These are phyloP conservation scores for Coracopsis vasa DNA, from an alignment of 2,113 vertebrate species.

Conservation along the genomic window DNA sequence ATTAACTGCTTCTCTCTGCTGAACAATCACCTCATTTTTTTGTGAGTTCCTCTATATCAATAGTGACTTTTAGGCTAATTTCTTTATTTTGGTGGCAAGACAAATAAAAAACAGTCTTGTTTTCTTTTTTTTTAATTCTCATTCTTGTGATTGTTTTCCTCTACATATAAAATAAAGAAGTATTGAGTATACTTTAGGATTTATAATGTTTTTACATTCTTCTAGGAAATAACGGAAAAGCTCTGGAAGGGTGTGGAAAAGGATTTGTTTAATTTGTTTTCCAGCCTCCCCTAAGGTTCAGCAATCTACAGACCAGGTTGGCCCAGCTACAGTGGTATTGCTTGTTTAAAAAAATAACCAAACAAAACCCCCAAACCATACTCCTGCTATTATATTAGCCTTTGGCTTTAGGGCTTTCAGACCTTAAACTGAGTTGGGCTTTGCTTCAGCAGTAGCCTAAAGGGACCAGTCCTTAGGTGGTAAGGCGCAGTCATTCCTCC, in stretches of 20 bases:
- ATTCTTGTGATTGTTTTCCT: not conserved
- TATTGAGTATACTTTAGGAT: not conserved
- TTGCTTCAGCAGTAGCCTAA: not conserved
- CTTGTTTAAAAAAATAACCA: not conserved
- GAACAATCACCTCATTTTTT: conserved; percentile 29
- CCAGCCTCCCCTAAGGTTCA: not conserved
- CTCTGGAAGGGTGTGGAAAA: not conserved
- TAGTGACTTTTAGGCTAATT: conserved; percentile 3
- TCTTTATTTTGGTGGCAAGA: conserved; percentile 1
- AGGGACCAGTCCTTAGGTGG: not conserved
- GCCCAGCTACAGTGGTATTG: not conserved
- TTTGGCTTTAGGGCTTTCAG: not conserved
- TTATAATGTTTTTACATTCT: not conserved
- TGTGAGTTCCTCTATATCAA: not conserved
- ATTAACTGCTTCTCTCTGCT: conserved; percentile 44
- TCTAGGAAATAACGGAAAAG: not conserved
- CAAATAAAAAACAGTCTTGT: not conserved
- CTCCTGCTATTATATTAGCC: not conserved
- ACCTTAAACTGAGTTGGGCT: not conserved
- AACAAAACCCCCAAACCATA: not conserved
- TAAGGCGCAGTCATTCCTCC: not conserved
- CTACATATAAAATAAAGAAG: not conserved
- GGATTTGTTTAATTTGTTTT: not conserved
- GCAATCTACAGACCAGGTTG: not conserved
- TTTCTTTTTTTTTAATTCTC: not conserved